Evolutionary conservation across 1,140 invertebrate genomes (phyloP).

Genomic region (Neocloeon triangulifer): DNA sequence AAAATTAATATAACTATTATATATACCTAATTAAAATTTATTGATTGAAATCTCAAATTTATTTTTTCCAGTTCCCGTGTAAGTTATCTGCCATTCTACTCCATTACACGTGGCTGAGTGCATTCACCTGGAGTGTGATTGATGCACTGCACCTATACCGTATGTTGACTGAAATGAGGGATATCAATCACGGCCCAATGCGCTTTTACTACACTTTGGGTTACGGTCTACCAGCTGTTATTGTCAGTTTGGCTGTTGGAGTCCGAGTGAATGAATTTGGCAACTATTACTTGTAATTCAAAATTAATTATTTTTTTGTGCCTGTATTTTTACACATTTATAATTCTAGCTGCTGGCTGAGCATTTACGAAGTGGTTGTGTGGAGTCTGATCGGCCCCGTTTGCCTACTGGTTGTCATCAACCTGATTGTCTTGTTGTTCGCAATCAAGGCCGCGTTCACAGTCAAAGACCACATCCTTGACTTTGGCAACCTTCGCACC

Average conservation of each 20-base stretch:
- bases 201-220: constrained; percentile 86
- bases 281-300: constrained; percentile 69
- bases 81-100: constrained; percentile 76
- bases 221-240: constrained; percentile 80
- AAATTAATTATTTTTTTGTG: background rate
- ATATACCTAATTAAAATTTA: background rate
- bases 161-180: constrained; percentile 85
- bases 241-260: constrained; percentile 74
- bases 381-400: constrained; percentile 80
- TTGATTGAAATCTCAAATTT: constrained; percentile 5
- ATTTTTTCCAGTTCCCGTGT: constrained; percentile 42
- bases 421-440: constrained; percentile 57
- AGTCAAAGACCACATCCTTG: constrained; percentile 69
- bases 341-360: constrained; percentile 71
- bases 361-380: constrained; percentile 70
- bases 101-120: constrained; percentile 78
- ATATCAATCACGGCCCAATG: constrained; percentile 89
- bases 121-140: constrained; percentile 77
- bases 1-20: background rate
- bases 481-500: constrained; percentile 72
- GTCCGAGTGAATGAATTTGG: constrained; percentile 90
- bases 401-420: constrained; percentile 46
- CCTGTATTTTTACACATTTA: background rate
- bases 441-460: constrained; percentile 77
- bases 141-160: constrained; percentile 82